phyloP scores from a whole-genome alignment of 2,888 invertebrate species.

The Venusia cambrica region DNA sequence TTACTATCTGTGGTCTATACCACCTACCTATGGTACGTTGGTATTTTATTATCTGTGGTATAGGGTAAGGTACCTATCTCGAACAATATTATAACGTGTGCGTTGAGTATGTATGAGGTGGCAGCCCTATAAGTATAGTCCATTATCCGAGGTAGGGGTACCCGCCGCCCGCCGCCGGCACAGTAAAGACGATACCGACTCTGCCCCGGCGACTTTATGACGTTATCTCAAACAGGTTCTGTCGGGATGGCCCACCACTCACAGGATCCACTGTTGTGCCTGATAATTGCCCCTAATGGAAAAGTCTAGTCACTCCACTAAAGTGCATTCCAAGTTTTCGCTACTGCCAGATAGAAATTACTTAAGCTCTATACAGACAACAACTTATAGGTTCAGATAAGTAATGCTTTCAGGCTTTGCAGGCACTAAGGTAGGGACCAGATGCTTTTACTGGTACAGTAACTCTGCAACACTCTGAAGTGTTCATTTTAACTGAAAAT shows the following conservation, averaged over 20 bases:
- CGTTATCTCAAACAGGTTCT: slow-evolving; percentile 79
- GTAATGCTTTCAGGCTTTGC: slow-evolving; percentile 34
- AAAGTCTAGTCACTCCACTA: slow-evolving; percentile 75
- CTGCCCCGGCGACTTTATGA: slow-evolving; percentile 76
- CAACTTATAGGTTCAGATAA: slow-evolving; percentile 52
- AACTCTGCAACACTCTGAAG: no score
- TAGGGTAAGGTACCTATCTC: no score
- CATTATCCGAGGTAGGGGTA: slow-evolving; percentile 74
- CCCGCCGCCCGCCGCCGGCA: no score
- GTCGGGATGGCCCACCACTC: slow-evolving; percentile 57
- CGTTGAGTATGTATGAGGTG: slow-evolving; percentile 14
- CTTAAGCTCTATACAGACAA: slow-evolving; percentile 60
- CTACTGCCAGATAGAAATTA: slow-evolving; percentile 69
- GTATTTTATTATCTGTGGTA: not conserved
- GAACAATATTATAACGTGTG: no score
- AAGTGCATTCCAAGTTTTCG: slow-evolving; percentile 78
- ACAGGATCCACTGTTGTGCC: slow-evolving; percentile 70
- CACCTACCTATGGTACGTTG: no score
- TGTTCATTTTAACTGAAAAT: no score
- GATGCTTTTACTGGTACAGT: no score
- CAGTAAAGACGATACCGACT: slow-evolving; percentile 76
- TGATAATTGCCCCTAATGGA: slow-evolving; percentile 80
- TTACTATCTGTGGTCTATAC: no score
- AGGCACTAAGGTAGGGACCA: no score
- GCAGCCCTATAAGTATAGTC: slow-evolving; percentile 45